Evolutionary conservation across 1,140 invertebrate species (phyloP).

Genomic region (Branchinecta lynchi): DNA sequence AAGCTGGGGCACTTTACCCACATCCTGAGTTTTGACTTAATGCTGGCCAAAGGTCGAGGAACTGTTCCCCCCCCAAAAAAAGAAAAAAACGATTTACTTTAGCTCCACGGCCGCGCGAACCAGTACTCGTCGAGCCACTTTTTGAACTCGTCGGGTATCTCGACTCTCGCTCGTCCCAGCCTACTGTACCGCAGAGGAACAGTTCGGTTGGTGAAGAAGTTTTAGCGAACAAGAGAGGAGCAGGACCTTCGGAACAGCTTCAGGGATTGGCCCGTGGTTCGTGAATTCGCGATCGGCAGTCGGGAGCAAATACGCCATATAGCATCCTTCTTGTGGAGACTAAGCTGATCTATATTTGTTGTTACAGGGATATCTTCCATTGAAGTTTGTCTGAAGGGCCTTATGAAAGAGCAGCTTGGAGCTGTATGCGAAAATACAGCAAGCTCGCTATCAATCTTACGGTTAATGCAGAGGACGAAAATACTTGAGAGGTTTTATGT

Average conservation of each 20-base stretch:
- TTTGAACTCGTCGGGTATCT: too few species aligned
- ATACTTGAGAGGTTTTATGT: constrained; percentile 1
- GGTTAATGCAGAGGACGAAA: neutral
- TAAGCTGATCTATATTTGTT: neutral
- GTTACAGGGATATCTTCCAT: neutral
- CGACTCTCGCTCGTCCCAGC: too few species aligned
- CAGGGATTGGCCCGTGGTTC: neutral
- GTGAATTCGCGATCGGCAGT: neutral
- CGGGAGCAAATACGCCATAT: neutral
- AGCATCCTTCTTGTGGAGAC: neutral
- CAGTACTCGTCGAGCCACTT: too few species aligned
- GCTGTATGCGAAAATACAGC: neutral
- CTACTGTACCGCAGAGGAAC: too few species aligned
- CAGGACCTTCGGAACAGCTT: neutral
- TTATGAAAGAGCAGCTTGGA: neutral
- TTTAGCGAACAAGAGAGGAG: too few species aligned
- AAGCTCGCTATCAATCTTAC: neutral
- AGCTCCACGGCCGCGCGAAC: too few species aligned
- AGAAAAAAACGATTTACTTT: too few species aligned
- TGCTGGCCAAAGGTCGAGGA: too few species aligned
- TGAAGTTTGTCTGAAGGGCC: neutral
- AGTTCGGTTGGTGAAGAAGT: too few species aligned
- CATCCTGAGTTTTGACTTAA: too few species aligned
- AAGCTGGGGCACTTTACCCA: too few species aligned
- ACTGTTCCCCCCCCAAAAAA: too few species aligned